Base-by-base conservation (phyloP, 2,888 invertebrate genomes). In the Sialis fuliginosa region DNA sequence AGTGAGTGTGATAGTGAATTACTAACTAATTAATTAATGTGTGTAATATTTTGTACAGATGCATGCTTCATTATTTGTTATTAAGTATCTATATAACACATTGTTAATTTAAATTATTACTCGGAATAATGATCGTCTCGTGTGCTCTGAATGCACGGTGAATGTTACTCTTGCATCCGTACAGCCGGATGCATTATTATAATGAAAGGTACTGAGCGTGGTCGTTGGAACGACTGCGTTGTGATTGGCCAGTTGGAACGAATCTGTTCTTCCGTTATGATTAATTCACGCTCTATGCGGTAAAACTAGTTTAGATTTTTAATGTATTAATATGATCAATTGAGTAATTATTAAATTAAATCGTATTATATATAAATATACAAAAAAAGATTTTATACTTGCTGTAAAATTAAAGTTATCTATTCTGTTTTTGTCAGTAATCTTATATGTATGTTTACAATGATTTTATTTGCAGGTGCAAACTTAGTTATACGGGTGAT, bases 21-120 rank as follows among this genome's bases (percentile, higher is more conserved):
- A 30, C 41, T 12, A 41, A 30, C 41, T 12, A 41, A 41, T n/a
- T 12, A n/a, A 30, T 61, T 62, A 63, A 60, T 63, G 61, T 63
- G 61, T 57, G 55, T 58, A 61, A 61, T 61, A 61, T 63, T 64
- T 63, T 63, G 63, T 64, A 63, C 62, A 64, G 62, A 60, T 61
- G 61, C 62, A 62, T 62, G 62, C 62, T 62, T 61, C 57, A 59
- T 61, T 49, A 48, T 42, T 49, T 39, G 49, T 60, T 55, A 58
- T 40, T 47, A 47, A 42, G 37, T 45, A 45, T 39, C 39, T 45
- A 45, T 42, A 39, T 42, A 40, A 47, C 30, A 13, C 13, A 13
- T 31, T 42, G 33, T 47, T 42, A 42, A 47, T 47, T 42, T 42
- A 42, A 47, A 42, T 42, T 47, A 32, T 7, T 34, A 39, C n/a